Base-by-base conservation (phyloP, 2,888 invertebrate species). In the Sesia bembeciformis region DNA sequence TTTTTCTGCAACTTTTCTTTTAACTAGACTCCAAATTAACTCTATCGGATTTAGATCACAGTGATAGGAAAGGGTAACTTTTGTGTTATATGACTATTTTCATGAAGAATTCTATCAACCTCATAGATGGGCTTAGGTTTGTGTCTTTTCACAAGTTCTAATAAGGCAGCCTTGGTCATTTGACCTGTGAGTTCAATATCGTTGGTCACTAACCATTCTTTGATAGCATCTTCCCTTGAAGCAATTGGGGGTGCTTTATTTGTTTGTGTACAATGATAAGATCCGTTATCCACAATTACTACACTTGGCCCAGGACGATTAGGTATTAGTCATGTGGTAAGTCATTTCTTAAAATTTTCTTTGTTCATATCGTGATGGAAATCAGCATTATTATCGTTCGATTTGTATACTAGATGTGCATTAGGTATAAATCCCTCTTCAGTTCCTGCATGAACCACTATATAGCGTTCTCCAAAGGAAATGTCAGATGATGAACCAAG, bases 11-110 rank as follows among this genome's bases (percentile, higher is more conserved):
- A 23, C 2, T 23, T 1, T 23, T 23, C 23, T 23, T 23, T 23
- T 23, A 23, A 2, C 23, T 23, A 23, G 23, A 2, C 23, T 23
- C 2, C 23, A 53, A 49, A 53, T 53, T 39, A 53, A 40, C 53
- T 53, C 50, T 40, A 53, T 53, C n/a, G 50, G 5, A 42, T 42
- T 40, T 8, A 53, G 38, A 38, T 53, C n/a, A n/a, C 53, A 49
- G 40, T 49, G 7, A 7, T 23, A 23, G 23, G 23, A 2, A 23
- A n/a, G n/a, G 23, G 23, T 2, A 23, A 23, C 23, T 2, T 23
- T 23, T 23, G 49, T 40, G 49, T 49, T 7, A 40, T 39, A 51
- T 51, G 54, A 42, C 54, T 42, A 8, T 54, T 41, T 7, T 40
- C 5, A 41, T 38, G 40, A 38, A 51, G n/a, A 41, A 54, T 38